Evolutionary conservation across 1,140 invertebrate species (phyloP), one percentile per base, ranked within the genome.

Genomic region (Aleiodes sp.): DNA sequence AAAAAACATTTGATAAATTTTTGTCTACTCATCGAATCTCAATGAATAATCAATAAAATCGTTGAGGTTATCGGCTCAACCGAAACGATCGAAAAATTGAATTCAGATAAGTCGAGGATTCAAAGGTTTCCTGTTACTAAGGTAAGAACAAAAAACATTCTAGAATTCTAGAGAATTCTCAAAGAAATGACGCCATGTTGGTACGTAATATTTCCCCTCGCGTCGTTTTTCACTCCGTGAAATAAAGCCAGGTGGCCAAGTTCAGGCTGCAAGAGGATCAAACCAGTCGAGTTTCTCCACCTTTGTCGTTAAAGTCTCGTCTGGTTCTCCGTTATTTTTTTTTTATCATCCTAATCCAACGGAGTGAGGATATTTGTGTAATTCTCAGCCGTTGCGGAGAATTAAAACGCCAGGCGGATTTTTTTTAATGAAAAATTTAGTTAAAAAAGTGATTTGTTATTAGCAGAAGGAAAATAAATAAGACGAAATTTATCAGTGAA

Each of bases 211-310:
- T 4, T 2, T 14, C 12, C n/a, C 60, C n/a, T 31, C 10, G 24
- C 56, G 4, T 28, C 26, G 24, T 24, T 33, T 16, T 14, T 8
- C 7, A 26, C 12, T 29, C n/a, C n/a, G n/a, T n/a, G n/a, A n/a
- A n/a, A n/a, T n/a, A n/a, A n/a, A 29, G 14, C 41, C 37, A 28
- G 33, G 70, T 62, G 63, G 61, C 70, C 46, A 72, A 64, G 37
- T 72, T 72, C 70, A 72, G 31, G 39, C 31, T 52, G 37, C 65
- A 43, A 43, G 39, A n/a, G n/a, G 10, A 10, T 10, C 46, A 52
- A 68, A 41, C 29, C 41, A 71, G 71, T 69, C 62, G 46, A 72
- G 65, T 68, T 68, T 72, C 64, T 72, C 71, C 67, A 72, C 71
- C 71, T 72, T 72, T 69, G 71, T 72, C 71, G 71, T 24, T 65